Percentiles rank a stretch among this genome's conserved stretches.
phyloP scores from a whole-genome alignment of 1,140 invertebrate genomes.

The Anoplophora glabripennis region DNA sequence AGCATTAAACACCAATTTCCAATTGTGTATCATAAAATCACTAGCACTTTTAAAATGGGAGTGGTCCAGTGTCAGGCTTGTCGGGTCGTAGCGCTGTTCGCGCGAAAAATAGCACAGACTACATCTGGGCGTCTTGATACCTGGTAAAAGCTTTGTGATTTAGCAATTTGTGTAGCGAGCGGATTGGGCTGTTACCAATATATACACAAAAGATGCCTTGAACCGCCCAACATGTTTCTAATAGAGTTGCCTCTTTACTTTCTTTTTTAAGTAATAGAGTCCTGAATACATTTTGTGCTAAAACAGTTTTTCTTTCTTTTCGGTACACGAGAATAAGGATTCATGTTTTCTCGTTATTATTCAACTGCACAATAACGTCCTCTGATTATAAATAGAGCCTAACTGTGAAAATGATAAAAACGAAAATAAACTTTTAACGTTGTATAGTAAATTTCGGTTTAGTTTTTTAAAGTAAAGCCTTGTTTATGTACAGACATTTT shows the following conservation, averaged over 20 bases:
- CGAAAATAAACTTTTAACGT: too few relatives aligned
- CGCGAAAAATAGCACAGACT: constrained; percentile 5
- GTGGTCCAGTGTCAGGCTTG: constrained; percentile 4
- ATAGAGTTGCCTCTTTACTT: constrained; percentile 4
- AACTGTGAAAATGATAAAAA: too few relatives aligned
- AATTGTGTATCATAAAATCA: constrained; percentile 18
- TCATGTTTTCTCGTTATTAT: too few relatives aligned
- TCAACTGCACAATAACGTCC: too few relatives aligned
- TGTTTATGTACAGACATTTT: too few relatives aligned
- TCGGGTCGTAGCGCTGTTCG: constrained; percentile 7
- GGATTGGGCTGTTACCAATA: constrained; percentile 25
- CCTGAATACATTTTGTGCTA: too few relatives aligned
- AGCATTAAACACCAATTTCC: constrained; percentile 14
- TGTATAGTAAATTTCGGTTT: too few relatives aligned
- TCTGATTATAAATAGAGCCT: too few relatives aligned
- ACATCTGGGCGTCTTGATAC: constrained; percentile 17
- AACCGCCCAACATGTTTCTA: constrained; percentile 15
- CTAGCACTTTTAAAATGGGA: constrained; percentile 14
- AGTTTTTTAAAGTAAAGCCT: too few relatives aligned
- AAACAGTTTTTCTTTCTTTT: too few relatives aligned
- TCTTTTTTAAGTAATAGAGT: too few relatives aligned
- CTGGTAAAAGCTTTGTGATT: constrained; percentile 31
- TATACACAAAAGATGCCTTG: constrained; percentile 23
- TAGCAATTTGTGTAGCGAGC: constrained; percentile 29
- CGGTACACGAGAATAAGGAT: too few relatives aligned